Evolutionary conservation across 1,140 invertebrate species (phyloP).

Genomic region (Sminthurides bifidus): DNA sequence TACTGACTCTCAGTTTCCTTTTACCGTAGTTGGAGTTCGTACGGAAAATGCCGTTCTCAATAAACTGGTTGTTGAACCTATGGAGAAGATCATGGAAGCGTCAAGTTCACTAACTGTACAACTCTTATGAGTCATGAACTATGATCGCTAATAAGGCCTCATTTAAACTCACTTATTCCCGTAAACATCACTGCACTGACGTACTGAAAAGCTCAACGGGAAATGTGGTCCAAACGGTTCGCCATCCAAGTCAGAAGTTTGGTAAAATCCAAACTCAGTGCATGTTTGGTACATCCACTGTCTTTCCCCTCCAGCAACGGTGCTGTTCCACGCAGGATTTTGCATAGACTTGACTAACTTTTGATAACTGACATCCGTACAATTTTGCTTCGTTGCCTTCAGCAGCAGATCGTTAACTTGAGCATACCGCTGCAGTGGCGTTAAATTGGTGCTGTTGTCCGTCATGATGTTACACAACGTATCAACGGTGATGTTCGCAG

Average conservation of each 20-base stretch:
- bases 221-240: conserved; percentile 44
- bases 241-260: conserved; percentile 40
- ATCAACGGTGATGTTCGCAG: conserved; percentile 65
- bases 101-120: background rate
- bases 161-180: conserved; percentile 37
- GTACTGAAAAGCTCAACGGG: conserved; percentile 40
- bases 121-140: background rate
- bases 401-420: conserved; percentile 59
- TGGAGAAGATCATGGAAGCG: conserved; percentile 3
- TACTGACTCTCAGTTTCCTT: conserved; percentile 51
- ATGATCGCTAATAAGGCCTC: background rate
- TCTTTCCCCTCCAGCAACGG: conserved; percentile 34
- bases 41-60: conserved; percentile 48
- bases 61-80: conserved; percentile 47
- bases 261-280: conserved; percentile 48
- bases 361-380: conserved; percentile 69
- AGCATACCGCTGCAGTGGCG: conserved; percentile 55
- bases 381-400: conserved; percentile 53
- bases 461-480: conserved; percentile 62
- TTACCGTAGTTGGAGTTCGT: conserved; percentile 74
- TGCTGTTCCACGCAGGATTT: conserved; percentile 55
- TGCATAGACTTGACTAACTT: conserved; percentile 62
- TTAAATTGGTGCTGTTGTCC: conserved; percentile 40
- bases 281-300: conserved; percentile 47
- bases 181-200: conserved; percentile 45